Conservation (phyloP, 2,113 vertebrate genomes). For the Shinisaurus crocodilurus region DNA sequence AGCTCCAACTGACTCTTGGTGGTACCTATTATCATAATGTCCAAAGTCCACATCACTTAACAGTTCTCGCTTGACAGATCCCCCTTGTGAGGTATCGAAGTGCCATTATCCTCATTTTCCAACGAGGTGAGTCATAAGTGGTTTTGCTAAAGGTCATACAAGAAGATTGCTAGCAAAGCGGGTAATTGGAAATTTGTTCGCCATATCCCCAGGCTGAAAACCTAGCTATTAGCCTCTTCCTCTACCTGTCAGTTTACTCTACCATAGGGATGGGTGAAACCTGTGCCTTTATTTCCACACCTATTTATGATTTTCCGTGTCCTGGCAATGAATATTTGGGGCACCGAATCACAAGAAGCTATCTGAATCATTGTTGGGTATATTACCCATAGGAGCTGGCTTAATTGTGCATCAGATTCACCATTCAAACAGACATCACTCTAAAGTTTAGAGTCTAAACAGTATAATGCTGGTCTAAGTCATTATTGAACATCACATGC, state of each 20-base stretch:
- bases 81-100: constrained; percentile 11
- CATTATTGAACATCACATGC: too few species aligned
- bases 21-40: constrained; percentile 25
- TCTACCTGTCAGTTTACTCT: constrained; percentile 26
- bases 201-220: constrained; percentile 27
- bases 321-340: not conserved
- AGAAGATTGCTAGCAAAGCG: constrained; percentile 31
- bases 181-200: constrained; percentile 36
- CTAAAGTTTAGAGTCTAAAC: too few species aligned
- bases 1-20: not conserved
- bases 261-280: not conserved
- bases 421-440: not conserved
- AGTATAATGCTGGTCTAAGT: not conserved
- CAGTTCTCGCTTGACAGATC: constrained; percentile 16
- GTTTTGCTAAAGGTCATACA: constrained; percentile 33
- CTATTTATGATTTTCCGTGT: not conserved
- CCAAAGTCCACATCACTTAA: constrained; percentile 30
- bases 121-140: constrained; percentile 7
- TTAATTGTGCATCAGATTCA: not conserved
- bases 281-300: not conserved
- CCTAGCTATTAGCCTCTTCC: constrained; percentile 24
- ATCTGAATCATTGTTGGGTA: not conserved
- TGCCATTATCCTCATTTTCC: constrained; percentile 35
- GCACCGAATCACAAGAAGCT: not conserved
- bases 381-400: not conserved